Evolutionary conservation across 2,888 invertebrate genomes (phyloP), one percentile per base, ranked within the genome.

Genomic region (Plagiodera versicolora): DNA sequence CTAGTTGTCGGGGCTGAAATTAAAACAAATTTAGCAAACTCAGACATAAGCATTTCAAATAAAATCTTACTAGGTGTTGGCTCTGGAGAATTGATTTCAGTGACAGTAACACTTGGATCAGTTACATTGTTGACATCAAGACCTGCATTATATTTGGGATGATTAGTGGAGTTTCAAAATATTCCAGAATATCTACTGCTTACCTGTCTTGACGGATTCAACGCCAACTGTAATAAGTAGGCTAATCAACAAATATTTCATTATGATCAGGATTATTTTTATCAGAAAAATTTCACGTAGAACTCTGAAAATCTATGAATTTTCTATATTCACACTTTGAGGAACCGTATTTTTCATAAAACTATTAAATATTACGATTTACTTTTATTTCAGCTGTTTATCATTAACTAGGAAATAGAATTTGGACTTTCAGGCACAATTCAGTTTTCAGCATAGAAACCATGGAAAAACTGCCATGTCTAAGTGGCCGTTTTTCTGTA

Each of bases 171-270:
- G 16, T 2, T 39, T 16, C n/a, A 14, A 39, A 35, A 24, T 24
- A 9, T 35, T 51, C n/a, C n/a, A 24, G 16, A 32, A 11, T n/a
- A 53, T 14, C 9, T 39, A 1, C 20, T 53, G 17, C 20, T n/a
- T 50, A 61, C 57, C 49, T 61, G 35, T 52, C n/a, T 48, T 20
- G 2, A 50, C 10, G 14, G 50, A 54, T 51, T 20, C 14, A 2
- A 32, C 24, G 30, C 52, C 35, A 3, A 56, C 11, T 47, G 52
- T 20, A 30, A 60, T 51, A 44, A 57, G 55, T 49, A 58, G 50
- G 9, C 54, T 14, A 20, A 49, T 49, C 20, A 47, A 16, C 32
- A 59, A 50, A 44, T 60, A 60, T 53, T 60, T 57, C 60, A 60
- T 60, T 28, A 30, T 58, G 24, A 47, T 55, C 24, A 24, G 6